A percentile compares a stretch with the other conserved stretches of the same genome.
These are phyloP conservation scores for Peromyscus eremicus DNA, from an alignment of 2,797 vertebrate genomes.

Conservation along the genomic window DNA sequence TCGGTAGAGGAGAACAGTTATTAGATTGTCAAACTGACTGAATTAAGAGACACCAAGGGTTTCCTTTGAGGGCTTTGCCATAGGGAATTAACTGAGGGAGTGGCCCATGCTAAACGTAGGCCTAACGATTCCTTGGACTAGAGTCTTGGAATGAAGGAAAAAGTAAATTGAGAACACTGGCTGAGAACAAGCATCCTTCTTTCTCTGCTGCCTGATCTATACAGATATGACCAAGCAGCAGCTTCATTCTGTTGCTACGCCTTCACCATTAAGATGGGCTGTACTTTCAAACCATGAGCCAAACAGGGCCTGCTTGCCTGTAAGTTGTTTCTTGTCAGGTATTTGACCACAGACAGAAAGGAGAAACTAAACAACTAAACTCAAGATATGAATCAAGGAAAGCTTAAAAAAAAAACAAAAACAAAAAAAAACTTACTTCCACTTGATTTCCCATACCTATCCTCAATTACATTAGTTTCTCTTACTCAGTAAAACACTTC, in stretches of 20 bases:
- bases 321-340: not conserved
- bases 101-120: not conserved
- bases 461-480: not conserved
- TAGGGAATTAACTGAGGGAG: not conserved
- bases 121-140: not conserved
- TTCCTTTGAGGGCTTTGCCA: not conserved
- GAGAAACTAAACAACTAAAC: not conserved
- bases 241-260: not conserved
- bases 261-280: not conserved
- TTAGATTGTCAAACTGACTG: not conserved
- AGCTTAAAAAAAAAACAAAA: not conserved
- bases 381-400: not conserved
- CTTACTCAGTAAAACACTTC: not conserved
- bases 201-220: not conserved
- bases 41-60: not conserved
- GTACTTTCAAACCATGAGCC: not conserved
- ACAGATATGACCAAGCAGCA: not conserved
- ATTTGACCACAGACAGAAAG: not conserved
- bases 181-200: not conserved
- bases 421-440: not conserved
- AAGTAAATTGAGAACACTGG: not conserved
- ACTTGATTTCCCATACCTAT: not conserved
- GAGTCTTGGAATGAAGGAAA: not conserved
- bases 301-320: not conserved
- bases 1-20: not conserved